Evolutionary conservation across 2,888 invertebrate species (phyloP), one percentile per base, ranked within the genome.

Genomic region (Nasonovia ribisnigri): DNA sequence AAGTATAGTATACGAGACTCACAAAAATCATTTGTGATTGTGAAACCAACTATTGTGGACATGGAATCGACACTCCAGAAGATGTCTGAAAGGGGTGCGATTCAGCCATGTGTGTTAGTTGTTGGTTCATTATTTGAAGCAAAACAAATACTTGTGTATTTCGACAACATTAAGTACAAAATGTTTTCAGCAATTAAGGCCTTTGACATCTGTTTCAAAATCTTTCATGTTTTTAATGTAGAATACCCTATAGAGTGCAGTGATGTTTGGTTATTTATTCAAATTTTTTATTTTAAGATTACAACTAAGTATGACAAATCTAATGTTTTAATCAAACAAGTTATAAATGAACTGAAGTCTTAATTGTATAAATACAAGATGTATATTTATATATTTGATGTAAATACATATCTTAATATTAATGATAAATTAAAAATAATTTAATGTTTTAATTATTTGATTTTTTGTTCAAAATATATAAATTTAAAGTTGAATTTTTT

Each of bases 101-200:
- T 86, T 8, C 84, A 86, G 43, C 84, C 84, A 13, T 86, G 84
- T 46, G 26, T 86, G 16, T 86, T 86, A 46, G 84, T 86, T 43
- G 16, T 86, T 46, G 46, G 84, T 10, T 20, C 84, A 86, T 16
- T 86, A 46, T 86, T 86, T 43, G 46, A 86, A 24, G 26, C 84
- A 46, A 46, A 86, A 8, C 84, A 86, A 86, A 86, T 86, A 46
- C 46, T 86, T 29, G 46, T 86, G 26, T 86, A 46, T 86, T 86
- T 86, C 16, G 84, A 46, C 84, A 86, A 86, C 46, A 46, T 86
- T 86, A 86, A 86, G 84, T 46, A 86, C 16, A 86, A 86, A 86
- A 86, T 86, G 84, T 86, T 86, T 86, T 86, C 84, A 86, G 84
- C 43, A 24, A 43, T 86, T 86, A 86, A 86, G 26, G 84, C 84